Evolutionary conservation across 1,140 invertebrate species (phyloP).

Genomic region (Drosophila repletoides): DNA sequence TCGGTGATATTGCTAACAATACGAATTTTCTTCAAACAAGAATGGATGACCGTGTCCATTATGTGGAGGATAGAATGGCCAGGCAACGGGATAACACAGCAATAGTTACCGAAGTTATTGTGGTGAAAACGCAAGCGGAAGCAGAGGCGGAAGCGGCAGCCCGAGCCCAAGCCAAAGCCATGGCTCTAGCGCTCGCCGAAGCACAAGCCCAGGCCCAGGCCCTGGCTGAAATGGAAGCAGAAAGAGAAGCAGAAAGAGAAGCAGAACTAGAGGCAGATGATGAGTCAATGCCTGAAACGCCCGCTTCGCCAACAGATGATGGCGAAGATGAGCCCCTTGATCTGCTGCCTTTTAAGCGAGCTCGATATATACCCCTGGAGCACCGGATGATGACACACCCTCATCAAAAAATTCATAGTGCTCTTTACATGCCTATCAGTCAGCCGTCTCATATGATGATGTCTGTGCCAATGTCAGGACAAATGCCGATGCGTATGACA

Average conservation of each 20-base stretch:
- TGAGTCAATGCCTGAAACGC: constrained; percentile 29
- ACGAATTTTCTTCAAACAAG: too few species aligned
- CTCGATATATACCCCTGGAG: background rate
- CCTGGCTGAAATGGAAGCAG: background rate
- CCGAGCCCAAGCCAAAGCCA: background rate
- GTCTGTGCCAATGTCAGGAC: too few species aligned
- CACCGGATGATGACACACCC: background rate
- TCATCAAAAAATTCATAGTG: too few species aligned
- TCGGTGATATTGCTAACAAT: constrained; percentile 9
- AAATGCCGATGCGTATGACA: background rate
- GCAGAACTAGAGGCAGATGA: background rate
- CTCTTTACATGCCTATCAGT: too few species aligned
- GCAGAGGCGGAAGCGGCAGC: background rate
- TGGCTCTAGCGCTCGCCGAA: background rate
- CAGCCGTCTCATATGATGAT: too few species aligned
- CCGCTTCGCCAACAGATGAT: constrained; percentile 57
- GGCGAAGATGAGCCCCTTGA: constrained; percentile 21
- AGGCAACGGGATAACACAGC: too few species aligned
- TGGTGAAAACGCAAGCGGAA: background rate
- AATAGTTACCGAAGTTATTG: background rate
- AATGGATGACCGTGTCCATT: background rate
- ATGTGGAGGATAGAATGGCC: background rate
- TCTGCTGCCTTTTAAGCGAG: constrained; percentile 7
- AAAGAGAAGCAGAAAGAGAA: background rate
- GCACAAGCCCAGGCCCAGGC: background rate